Evolutionary conservation across 2,888 invertebrate species (phyloP), one percentile per base, ranked within the genome.

Genomic region (Idaea biselata): DNA sequence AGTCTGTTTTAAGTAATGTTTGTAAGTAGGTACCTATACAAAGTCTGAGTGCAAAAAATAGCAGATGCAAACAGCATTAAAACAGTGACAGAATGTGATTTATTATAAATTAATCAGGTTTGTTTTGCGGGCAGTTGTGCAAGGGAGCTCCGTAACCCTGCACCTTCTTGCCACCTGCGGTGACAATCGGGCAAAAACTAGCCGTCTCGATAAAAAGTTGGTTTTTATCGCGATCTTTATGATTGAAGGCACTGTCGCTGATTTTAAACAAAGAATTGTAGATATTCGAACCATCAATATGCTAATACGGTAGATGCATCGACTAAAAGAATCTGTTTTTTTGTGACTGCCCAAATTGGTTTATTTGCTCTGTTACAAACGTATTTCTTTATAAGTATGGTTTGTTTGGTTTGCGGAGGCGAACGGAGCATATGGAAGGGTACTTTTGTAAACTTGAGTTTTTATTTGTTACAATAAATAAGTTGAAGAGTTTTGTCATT

Each of bases 241-340:
- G 91, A 91, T 91, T 88, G 90, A 91, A 87, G 81, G 86, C 79
- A 78, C 82, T 89, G 90, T 89, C 91, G 91, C 90, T 89, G 91
- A 91, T 91, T 91, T 86, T 87, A 86, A 89, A 91, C 91, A 91
- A 91, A 91, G 88, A 75, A 73, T 79, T 81, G 81, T 81, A 86
- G 90, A 91, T 90, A 88, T 83, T 80, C 76, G 82, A 74, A 78
- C 88, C 86, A 90, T 91, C 91, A 90, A 91, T 91, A 91, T 92
- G 91, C 80, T 92, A 92, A 92, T 92, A 81, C 80, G 72, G 73
- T 65, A 64, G 79, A 76, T 82, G 79, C 82, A 82, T 80, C 82
- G 81, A 80, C 81, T 81, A 76, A 80, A 81, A 81, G 79, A 81
- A 79, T 75, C 73, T 73, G 67, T 69, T 69, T 83, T 90, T 91